phyloP scores from a whole-genome alignment of 2,888 invertebrate species.

The Augiades crinisus region DNA sequence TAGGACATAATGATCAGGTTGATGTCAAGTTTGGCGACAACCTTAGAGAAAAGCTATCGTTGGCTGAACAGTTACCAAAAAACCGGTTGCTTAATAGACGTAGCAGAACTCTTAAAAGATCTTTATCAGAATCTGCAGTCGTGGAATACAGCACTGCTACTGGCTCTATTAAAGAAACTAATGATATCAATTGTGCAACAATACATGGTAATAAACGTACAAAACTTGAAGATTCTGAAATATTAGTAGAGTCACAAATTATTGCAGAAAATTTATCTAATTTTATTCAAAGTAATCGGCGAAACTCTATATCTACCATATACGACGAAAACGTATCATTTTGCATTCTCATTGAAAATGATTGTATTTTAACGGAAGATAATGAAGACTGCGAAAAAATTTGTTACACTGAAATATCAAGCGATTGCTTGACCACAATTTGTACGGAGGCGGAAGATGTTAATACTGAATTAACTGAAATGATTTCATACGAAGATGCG shows the following conservation, averaged over 20 bases:
- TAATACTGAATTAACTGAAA: conserved; percentile 1
- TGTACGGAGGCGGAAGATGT: conserved; percentile 7
- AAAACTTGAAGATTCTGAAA: conserved; percentile 41
- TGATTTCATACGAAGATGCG: not conserved
- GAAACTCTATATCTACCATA: conserved; percentile 66
- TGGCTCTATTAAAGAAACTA: conserved; percentile 7
- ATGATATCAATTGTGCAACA: conserved; percentile 20
- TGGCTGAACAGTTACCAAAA: conserved; percentile 1
- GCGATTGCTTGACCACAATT: conserved; percentile 40
- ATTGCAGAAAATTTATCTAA: conserved; percentile 48
- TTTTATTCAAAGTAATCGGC: conserved; percentile 56
- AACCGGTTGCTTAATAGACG: conserved; percentile 27
- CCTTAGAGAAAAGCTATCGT: not conserved
- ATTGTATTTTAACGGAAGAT: conserved; percentile 63
- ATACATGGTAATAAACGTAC: conserved; percentile 48
- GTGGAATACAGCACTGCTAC: conserved; percentile 29
- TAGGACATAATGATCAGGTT: not conserved
- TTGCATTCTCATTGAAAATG: conserved; percentile 68
- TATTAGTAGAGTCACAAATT: conserved; percentile 41
- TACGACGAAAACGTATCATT: conserved; percentile 65
- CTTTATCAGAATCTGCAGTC: conserved; percentile 62
- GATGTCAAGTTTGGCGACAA: not conserved
- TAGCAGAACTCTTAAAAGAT: conserved; percentile 53
- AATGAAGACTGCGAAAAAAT: conserved; percentile 53
- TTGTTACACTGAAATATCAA: conserved; percentile 53